Evolutionary conservation across 2,113 vertebrate species (phyloP).

Genomic region (Platichthys flesus): DNA sequence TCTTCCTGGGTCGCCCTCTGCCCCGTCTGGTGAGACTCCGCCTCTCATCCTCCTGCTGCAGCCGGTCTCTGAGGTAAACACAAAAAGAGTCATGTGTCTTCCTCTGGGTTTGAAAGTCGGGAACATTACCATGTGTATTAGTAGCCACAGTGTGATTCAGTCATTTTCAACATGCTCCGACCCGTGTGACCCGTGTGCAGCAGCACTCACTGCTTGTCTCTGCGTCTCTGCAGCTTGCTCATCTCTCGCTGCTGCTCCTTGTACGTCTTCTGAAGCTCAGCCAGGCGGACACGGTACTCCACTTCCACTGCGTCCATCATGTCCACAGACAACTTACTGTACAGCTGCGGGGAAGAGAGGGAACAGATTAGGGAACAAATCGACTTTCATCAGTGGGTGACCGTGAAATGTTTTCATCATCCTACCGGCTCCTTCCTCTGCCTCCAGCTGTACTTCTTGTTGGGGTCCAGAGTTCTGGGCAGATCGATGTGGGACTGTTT

Average conservation of each 20-base stretch:
- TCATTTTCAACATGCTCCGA: background rate
- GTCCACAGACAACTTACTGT: conserved; percentile 91
- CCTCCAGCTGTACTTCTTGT: conserved; percentile 99
- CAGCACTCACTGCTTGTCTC: conserved; percentile 90
- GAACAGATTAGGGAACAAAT: background rate
- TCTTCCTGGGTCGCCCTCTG: conserved; percentile 96
- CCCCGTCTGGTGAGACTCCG: conserved; percentile 91
- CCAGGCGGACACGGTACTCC: conserved; percentile 92
- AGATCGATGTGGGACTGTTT: conserved; percentile 88
- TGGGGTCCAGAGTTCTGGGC: conserved; percentile 90
- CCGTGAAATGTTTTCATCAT: background rate
- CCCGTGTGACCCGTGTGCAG: background rate
- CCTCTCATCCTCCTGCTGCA: conserved; percentile 91
- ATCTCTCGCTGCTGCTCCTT: conserved; percentile 96
- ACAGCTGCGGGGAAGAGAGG: conserved; percentile 81
- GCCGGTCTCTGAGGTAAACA: conserved; percentile 68
- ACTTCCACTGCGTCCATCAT: conserved; percentile 91
- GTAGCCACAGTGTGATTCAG: background rate
- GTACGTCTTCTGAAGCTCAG: conserved; percentile 93
- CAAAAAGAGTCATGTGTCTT: conserved; percentile 54
- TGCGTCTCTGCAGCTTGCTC: conserved; percentile 90
- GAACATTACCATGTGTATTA: conserved; percentile 17
- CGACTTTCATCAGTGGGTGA: background rate
- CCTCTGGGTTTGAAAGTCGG: conserved; percentile 45
- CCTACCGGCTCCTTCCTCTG: conserved; percentile 94